Conservation (phyloP, 2,797 vertebrate species). For the Pangasius larnaudii region DNA sequence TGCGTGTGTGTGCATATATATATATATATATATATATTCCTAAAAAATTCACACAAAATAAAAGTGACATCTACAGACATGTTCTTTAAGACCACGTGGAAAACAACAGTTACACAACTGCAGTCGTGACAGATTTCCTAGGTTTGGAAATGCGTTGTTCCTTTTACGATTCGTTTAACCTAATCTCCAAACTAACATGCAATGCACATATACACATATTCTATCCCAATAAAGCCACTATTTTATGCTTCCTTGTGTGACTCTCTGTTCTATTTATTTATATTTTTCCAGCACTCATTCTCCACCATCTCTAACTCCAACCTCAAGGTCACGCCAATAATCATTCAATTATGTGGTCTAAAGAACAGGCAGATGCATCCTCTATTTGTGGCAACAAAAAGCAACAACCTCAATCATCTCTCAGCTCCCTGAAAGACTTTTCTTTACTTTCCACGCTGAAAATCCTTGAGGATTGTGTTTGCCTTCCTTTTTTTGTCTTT, state of each 20-base stretch:
- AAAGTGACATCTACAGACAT: not conserved
- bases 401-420: not conserved
- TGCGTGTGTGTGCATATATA: not conserved
- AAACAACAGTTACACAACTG: conserved; percentile 11
- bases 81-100: conserved; percentile 10
- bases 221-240: not conserved
- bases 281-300: not conserved
- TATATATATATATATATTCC: no score
- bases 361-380: not conserved
- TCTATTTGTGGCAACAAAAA: not conserved
- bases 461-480: not conserved
- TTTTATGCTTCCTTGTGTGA: not conserved
- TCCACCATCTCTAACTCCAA: not conserved
- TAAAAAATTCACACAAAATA: not conserved
- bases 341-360: not conserved
- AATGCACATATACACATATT: not conserved
- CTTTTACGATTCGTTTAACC: not conserved
- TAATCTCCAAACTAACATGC: not conserved
- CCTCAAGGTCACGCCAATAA: not conserved
- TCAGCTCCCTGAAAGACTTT: not conserved
- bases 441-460: not conserved
- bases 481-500: not conserved
- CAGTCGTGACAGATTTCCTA: not conserved
- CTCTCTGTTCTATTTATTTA: not conserved
- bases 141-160: not conserved